Evolutionary conservation across 2,888 invertebrate genomes (phyloP).

Genomic region (Thalpophila matura): DNA sequence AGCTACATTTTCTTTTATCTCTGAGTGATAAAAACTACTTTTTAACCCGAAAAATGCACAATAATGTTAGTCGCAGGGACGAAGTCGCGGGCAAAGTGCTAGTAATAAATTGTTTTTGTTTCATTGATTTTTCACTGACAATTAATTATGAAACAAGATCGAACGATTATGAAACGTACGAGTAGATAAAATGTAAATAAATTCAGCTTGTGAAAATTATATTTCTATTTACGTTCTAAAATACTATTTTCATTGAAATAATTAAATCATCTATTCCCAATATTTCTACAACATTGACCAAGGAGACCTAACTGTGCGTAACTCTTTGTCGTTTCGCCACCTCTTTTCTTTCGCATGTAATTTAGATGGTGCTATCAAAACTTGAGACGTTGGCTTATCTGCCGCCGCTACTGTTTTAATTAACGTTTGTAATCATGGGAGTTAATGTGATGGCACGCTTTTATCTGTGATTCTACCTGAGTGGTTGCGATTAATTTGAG

Average conservation of each 20-base stretch:
- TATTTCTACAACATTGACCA: slow-evolving; percentile 17
- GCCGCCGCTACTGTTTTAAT: slow-evolving; percentile 43
- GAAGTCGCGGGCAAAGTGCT: too few species aligned
- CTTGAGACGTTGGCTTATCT: slow-evolving; percentile 33
- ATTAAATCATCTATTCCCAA: slow-evolving; percentile 8
- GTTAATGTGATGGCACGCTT: slow-evolving; percentile 40
- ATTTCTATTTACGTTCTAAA: not conserved
- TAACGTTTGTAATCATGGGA: slow-evolving; percentile 43
- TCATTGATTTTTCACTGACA: too few species aligned
- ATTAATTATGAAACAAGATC: too few species aligned
- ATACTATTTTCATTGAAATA: slow-evolving; percentile 1
- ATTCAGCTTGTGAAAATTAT: not conserved
- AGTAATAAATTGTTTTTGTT: too few species aligned
- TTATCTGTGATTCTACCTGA: slow-evolving; percentile 51
- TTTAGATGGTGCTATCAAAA: slow-evolving; percentile 16
- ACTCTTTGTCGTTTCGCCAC: not conserved
- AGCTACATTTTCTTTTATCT: too few species aligned
- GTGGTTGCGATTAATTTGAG: slow-evolving; percentile 11
- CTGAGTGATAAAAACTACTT: too few species aligned
- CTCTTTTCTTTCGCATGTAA: slow-evolving; percentile 38
- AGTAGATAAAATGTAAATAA: too few species aligned
- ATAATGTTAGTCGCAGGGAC: too few species aligned
- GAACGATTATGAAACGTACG: too few species aligned
- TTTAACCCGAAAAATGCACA: too few species aligned
- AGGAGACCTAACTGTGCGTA: slow-evolving; percentile 15